Conservation (phyloP, 2,888 invertebrate genomes). For the Hemistola chrysoprasaria region DNA sequence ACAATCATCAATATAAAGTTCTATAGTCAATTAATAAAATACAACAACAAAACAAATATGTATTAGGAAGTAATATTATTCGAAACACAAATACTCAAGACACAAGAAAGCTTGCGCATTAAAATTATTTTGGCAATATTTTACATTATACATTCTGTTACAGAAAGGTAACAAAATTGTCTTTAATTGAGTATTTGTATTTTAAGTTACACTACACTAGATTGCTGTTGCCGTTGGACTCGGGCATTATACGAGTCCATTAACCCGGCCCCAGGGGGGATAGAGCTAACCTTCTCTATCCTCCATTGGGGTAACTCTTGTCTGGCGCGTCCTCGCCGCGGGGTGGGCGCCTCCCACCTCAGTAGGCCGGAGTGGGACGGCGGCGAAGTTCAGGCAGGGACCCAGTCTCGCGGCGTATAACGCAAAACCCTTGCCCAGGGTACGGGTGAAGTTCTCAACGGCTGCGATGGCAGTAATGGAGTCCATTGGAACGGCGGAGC, state of each 20-base stretch:
- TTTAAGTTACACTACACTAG: constrained; percentile 28
- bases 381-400: no score
- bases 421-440: background rate
- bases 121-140: constrained; percentile 41
- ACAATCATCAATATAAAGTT: constrained; percentile 64
- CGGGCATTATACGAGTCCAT: no score
- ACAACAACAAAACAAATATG: constrained; percentile 72
- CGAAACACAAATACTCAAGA: constrained; percentile 77
- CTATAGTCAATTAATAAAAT: constrained; percentile 79
- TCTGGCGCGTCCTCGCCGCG: no score
- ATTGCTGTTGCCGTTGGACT: no score
- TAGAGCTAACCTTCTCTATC: no score
- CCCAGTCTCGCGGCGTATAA: no score
- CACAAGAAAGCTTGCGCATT: constrained; percentile 39
- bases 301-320: no score
- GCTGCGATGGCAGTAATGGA: constrained; percentile 4
- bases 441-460: constrained; percentile 7
- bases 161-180: constrained; percentile 49
- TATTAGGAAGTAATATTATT: constrained; percentile 48
- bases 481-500: constrained; percentile 4
- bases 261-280: no score
- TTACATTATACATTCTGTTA: constrained; percentile 37
- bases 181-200: constrained; percentile 76
- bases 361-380: no score
- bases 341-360: no score